Percentiles rank a stretch among this genome's conserved stretches.
Conservation (phyloP, 2,888 invertebrate species). For the Temnothorax unifasciatus region DNA sequence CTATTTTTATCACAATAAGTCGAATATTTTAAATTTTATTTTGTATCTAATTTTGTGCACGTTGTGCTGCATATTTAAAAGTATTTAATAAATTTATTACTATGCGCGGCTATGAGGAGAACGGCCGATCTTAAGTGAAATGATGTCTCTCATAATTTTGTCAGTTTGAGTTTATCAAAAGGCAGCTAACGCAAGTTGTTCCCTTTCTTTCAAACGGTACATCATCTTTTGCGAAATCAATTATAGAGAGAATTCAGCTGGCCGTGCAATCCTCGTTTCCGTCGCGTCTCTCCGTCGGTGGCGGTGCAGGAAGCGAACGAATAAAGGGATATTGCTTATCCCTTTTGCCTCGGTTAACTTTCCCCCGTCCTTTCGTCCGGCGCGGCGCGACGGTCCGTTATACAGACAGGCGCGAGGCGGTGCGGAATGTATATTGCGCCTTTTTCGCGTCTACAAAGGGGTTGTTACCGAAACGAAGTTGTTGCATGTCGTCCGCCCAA, state of each 20-base stretch:
- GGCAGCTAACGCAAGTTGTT: not conserved
- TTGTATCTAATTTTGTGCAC: not conserved
- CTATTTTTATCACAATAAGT: not conserved
- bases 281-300: not conserved
- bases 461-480: constrained; percentile 47
- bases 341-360: constrained; percentile 46
- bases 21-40: not conserved
- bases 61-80: not conserved
- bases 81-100: not conserved
- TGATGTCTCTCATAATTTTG: not conserved
- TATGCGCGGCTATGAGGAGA: not conserved
- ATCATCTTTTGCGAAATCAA: constrained; percentile 28
- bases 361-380: not conserved
- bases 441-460: constrained; percentile 49
- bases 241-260: constrained; percentile 1
- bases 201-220: not conserved
- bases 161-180: not conserved
- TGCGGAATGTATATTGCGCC: constrained; percentile 23
- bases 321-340: constrained; percentile 46
- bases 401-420: not conserved
- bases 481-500: constrained; percentile 32
- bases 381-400: not conserved
- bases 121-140: not conserved
- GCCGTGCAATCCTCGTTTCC: constrained; percentile 1
- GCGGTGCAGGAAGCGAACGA: constrained; percentile 3